Percentiles rank a stretch among this genome's conserved stretches.
Evolutionary conservation across 2,797 vertebrate species (phyloP).

Genomic region (Rhodeus uyekii): DNA sequence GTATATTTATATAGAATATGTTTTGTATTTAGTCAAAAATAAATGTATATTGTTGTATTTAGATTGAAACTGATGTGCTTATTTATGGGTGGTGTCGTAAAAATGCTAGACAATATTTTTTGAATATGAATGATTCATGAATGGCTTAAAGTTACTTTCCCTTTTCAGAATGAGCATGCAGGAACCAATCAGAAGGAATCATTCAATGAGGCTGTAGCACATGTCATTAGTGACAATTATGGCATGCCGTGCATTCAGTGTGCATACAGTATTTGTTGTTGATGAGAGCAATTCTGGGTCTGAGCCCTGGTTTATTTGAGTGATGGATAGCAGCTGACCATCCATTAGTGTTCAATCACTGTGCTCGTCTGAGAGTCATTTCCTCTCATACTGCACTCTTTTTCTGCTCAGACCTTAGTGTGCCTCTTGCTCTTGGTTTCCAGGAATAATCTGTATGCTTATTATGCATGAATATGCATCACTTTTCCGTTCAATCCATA

Average conservation of each 20-base stretch:
- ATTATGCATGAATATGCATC: conserved; percentile 6
- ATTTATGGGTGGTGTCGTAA: not conserved
- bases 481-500: conserved; percentile 23
- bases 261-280: conserved; percentile 24
- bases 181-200: not conserved
- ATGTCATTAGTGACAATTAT: not conserved
- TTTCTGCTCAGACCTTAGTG: not conserved
- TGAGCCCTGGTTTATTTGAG: conserved; percentile 36
- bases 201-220: not conserved
- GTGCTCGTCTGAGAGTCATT: conserved; percentile 13
- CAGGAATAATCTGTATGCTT: conserved; percentile 20
- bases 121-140: no score
- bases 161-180: not conserved
- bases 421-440: conserved; percentile 21
- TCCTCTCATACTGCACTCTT: conserved; percentile 10
- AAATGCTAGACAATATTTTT: not conserved
- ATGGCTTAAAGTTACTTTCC: conserved; percentile 22
- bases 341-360: conserved; percentile 25
- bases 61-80: not conserved
- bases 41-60: not conserved
- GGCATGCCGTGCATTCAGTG: not conserved
- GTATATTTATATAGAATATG: not conserved
- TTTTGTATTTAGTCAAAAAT: not conserved
- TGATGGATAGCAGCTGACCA: conserved; percentile 34
- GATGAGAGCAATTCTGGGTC: conserved; percentile 7